Conservation (phyloP, 2,113 vertebrate species). For the Elanoides forficatus region DNA sequence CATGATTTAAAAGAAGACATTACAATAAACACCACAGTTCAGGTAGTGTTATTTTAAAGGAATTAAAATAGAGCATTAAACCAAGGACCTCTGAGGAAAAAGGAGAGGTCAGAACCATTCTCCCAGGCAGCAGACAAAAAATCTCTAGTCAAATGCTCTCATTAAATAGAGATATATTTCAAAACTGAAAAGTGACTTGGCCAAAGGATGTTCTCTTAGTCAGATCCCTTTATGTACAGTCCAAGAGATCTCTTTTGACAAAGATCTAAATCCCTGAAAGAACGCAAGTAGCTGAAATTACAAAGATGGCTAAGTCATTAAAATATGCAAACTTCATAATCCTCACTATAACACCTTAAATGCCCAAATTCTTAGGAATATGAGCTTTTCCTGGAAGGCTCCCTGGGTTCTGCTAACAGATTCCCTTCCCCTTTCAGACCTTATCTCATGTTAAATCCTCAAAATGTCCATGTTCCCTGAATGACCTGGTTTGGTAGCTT, state of each 20-base stretch:
- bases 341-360: not conserved
- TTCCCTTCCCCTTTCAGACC: not conserved
- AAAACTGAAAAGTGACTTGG: not conserved
- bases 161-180: not conserved
- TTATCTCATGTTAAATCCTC: not conserved
- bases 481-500: not conserved
- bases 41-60: not conserved
- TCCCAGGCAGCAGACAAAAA: not conserved
- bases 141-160: not conserved
- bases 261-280: not conserved
- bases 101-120: not conserved
- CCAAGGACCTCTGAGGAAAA: not conserved
- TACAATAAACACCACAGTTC: not conserved
- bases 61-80: not conserved
- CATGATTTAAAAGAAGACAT: not conserved
- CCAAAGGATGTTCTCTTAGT: not conserved
- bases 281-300: not conserved
- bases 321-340: not conserved
- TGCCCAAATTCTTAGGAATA: not conserved
- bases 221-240: not conserved
- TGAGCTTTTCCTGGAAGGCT: not conserved
- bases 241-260: not conserved
- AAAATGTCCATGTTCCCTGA: not conserved
- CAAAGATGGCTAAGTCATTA: not conserved
- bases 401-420: not conserved